A percentile compares a stretch with the other conserved stretches of the same genome.
Conservation (phyloP, 2,888 invertebrate genomes). For the Drosophila recens region DNA sequence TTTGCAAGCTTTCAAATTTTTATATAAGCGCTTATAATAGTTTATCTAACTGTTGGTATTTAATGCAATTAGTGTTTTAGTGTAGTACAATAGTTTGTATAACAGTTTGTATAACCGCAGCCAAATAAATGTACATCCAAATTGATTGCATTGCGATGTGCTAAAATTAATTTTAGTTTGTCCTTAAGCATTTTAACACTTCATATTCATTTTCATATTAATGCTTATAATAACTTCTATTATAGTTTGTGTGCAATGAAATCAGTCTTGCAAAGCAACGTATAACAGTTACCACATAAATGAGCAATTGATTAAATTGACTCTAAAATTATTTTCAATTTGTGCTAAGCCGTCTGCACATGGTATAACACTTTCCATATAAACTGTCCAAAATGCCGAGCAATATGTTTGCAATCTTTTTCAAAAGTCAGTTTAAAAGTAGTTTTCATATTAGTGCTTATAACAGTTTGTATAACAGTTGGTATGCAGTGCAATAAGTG, state of each 20-base stretch:
- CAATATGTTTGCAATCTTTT: not conserved
- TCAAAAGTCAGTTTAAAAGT: not conserved
- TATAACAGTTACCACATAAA: too few relatives aligned
- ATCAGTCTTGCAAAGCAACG: too few relatives aligned
- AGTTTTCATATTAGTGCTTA: not conserved
- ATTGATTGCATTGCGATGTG: not conserved
- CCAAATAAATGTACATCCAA: not conserved
- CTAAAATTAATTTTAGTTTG: not conserved
- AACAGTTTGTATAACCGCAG: constrained; percentile 3
- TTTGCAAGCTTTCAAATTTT: too few relatives aligned
- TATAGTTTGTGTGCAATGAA: too few relatives aligned
- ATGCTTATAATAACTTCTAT: too few relatives aligned
- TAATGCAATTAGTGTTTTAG: too few relatives aligned
- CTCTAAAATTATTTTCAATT: too few relatives aligned
- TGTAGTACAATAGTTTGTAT: not conserved
- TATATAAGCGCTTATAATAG: not conserved
- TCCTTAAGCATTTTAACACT: not conserved
- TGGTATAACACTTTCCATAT: not conserved
- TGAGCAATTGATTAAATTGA: too few relatives aligned
- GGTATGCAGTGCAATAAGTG: not conserved
- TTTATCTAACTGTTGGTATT: not conserved
- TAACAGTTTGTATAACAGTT: constrained; percentile 17
- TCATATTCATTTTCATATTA: not conserved
- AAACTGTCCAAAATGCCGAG: too few relatives aligned
- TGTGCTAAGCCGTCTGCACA: not conserved